Evolutionary conservation across 2,888 invertebrate species (phyloP).

Genomic region (Acanthopleura granulata): DNA sequence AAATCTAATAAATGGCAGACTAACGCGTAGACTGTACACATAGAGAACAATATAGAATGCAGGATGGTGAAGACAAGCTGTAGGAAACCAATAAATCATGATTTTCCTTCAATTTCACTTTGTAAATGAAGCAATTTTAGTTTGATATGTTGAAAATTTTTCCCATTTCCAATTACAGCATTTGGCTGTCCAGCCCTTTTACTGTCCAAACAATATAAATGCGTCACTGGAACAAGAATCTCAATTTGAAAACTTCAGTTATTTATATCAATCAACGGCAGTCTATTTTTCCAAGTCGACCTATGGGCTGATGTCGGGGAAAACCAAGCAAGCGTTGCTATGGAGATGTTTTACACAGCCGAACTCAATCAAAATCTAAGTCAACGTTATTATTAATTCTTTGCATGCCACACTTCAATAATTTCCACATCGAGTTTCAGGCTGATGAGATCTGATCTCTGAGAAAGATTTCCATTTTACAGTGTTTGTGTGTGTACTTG

Average conservation of each 20-base stretch:
- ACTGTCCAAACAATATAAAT: constrained; percentile 16
- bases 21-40: background rate
- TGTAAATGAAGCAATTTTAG: constrained; percentile 19
- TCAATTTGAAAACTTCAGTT: constrained; percentile 19
- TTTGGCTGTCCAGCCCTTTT: background rate
- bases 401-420: background rate
- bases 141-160: constrained; percentile 11
- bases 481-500: background rate
- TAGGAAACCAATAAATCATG: constrained; percentile 14
- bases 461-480: background rate
- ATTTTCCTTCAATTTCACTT: constrained; percentile 18
- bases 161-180: constrained; percentile 15
- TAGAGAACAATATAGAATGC: background rate
- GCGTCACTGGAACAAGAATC: constrained; percentile 9
- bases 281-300: constrained; percentile 18
- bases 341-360: constrained; percentile 7
- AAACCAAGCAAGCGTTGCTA: constrained; percentile 10
- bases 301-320: background rate
- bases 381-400: constrained; percentile 13
- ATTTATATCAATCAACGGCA: constrained; percentile 5
- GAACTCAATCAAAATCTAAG: constrained; percentile 17
- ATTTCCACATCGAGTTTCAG: constrained; percentile 13
- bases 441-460: constrained; percentile 12
- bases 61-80: background rate
- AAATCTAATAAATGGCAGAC: constrained; percentile 13